Evolutionary conservation across 1,140 invertebrate species (phyloP).

Genomic region (Eumaeus atala): DNA sequence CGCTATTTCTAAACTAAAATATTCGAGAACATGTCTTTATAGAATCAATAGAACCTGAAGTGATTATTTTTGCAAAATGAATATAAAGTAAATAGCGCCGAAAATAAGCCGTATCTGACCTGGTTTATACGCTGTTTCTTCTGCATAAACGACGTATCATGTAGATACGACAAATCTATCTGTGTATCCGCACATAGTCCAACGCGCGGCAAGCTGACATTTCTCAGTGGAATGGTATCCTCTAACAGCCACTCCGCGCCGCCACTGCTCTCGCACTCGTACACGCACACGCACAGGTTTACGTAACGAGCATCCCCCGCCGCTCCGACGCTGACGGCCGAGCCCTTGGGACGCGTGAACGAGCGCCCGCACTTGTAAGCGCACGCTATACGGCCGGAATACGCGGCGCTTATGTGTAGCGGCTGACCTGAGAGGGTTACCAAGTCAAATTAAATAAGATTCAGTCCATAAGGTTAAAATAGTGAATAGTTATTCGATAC

Average conservation of each 20-base stretch:
- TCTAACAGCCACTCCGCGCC: conserved; percentile 99
- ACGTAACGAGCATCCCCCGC: conserved; percentile 90
- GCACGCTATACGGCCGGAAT: conserved; percentile 96
- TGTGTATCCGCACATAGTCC: conserved; percentile 82
- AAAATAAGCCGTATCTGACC: conserved; percentile 47
- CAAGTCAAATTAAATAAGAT: too few relatives aligned
- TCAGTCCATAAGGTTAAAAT: background rate
- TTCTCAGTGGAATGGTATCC: conserved; percentile 94
- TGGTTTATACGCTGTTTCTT: conserved; percentile 86
- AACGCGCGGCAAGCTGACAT: conserved; percentile 88
- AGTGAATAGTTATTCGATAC: too few relatives aligned
- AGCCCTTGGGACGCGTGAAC: conserved; percentile 84
- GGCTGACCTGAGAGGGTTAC: conserved; percentile 80
- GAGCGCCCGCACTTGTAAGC: conserved; percentile 95
- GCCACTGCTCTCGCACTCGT: conserved; percentile 99
- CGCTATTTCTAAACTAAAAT: too few relatives aligned
- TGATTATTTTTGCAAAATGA: conserved; percentile 20
- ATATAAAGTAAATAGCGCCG: too few relatives aligned
- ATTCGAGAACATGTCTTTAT: too few relatives aligned
- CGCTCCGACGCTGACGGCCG: conserved; percentile 28
- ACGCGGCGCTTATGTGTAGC: conserved; percentile 95
- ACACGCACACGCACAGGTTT: conserved; percentile 96
- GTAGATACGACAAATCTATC: conserved; percentile 87
- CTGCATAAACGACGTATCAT: conserved; percentile 86
- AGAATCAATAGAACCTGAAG: too few relatives aligned